These are phyloP conservation scores for Scelioninae gen. 2 DNA, from an alignment of 2,888 invertebrate species.

Conservation along the genomic window DNA sequence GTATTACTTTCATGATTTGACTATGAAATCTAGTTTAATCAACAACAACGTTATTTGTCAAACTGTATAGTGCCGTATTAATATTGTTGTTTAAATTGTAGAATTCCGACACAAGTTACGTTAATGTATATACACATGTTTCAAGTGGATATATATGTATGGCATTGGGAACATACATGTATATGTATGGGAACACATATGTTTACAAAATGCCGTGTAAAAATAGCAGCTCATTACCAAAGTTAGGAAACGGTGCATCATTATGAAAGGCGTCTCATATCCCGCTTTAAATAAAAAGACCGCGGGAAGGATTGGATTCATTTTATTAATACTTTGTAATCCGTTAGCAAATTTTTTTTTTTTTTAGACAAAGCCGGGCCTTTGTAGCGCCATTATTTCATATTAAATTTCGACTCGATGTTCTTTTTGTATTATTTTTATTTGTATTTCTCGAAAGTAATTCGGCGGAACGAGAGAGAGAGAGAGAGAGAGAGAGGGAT, in stretches of 20 bases:
- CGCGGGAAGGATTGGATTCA: slow-evolving; percentile 28
- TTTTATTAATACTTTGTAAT: slow-evolving; percentile 50
- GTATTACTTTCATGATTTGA: too few relatives aligned
- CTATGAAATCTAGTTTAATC: too few relatives aligned
- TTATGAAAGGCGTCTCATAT: slow-evolving; percentile 21
- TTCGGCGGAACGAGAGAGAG: not conserved
- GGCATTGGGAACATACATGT: too few relatives aligned
- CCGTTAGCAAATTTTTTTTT: slow-evolving; percentile 41
- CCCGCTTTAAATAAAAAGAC: slow-evolving; percentile 25
- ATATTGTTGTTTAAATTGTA: too few relatives aligned
- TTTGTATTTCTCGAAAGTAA: too few relatives aligned
- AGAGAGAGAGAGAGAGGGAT: slow-evolving; percentile 8
- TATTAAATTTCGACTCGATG: slow-evolving; percentile 34
- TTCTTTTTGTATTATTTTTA: not conserved
- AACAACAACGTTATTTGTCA: too few relatives aligned
- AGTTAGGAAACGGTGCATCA: slow-evolving; percentile 37
- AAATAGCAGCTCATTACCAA: slow-evolving; percentile 32
- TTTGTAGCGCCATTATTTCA: slow-evolving; percentile 42
- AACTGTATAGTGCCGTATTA: too few relatives aligned
- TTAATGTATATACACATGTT: too few relatives aligned
- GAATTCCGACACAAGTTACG: too few relatives aligned
- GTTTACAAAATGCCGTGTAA: too few relatives aligned
- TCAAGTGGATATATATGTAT: too few relatives aligned
- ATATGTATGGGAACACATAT: too few relatives aligned
- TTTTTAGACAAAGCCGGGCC: slow-evolving; percentile 30